Evolutionary conservation across 2,113 vertebrate genomes (phyloP).

Genomic region (rabbit (Oryctolagus cuniculus)): mOryCun1.1 NC_091439.1:37567001-37567500

Average conservation of each 20-base stretch:
- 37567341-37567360: background rate
- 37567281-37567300: background rate
- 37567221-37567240: background rate
- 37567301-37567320: background rate
- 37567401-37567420: background rate
- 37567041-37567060: background rate
- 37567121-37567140: background rate
- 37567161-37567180: background rate
- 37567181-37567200: background rate
- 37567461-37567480: no score
- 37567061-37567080: background rate
- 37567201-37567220: slow-evolving; percentile 10
- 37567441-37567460: background rate
- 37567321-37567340: background rate
- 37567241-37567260: background rate
- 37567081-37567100: background rate
- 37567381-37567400: background rate
- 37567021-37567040: background rate
- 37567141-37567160: background rate
- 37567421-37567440: background rate
- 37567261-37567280: background rate
- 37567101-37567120: background rate
- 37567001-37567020: slow-evolving; percentile 10
- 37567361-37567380: background rate
- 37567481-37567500: no score